Conservation (phyloP, 2,797 vertebrate species). For the Clamator glandarius region DNA sequence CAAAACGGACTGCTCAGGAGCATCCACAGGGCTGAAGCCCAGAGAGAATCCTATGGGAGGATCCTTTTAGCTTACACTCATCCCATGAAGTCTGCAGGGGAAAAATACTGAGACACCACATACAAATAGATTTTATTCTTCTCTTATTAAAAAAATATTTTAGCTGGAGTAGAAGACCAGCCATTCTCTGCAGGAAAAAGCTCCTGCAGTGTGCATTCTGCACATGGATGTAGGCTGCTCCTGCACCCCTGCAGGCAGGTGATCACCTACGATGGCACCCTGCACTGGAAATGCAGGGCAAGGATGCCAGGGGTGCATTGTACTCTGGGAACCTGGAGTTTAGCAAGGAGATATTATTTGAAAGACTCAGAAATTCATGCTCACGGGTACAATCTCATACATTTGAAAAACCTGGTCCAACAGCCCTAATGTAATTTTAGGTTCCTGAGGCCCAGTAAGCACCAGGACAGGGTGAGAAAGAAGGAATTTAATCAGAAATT, state of each 20-base stretch:
- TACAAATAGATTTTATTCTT: no score
- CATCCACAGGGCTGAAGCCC: background rate
- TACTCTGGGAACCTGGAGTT: background rate
- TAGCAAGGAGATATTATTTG: background rate
- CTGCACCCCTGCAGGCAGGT: fast-evolving
- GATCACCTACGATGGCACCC: fast-evolving
- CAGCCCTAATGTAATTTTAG: background rate
- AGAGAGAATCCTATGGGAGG: no score
- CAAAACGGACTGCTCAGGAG: background rate
- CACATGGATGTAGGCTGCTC: background rate
- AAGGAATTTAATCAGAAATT: background rate
- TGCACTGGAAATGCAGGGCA: background rate
- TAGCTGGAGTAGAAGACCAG: background rate
- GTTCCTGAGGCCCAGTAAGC: background rate
- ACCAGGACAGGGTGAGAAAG: background rate
- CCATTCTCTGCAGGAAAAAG: background rate
- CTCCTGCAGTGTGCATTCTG: background rate
- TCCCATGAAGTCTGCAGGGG: background rate
- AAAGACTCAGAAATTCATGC: background rate
- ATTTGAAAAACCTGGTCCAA: background rate
- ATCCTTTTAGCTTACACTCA: background rate
- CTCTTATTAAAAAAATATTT: background rate
- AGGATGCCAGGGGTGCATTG: background rate
- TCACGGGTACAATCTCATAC: background rate
- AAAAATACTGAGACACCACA: background rate